A percentile compares a stretch with the other conserved stretches of the same genome.
phyloP scores from a whole-genome alignment of 1,140 invertebrate genomes.

The Artemia franciscana region DNA sequence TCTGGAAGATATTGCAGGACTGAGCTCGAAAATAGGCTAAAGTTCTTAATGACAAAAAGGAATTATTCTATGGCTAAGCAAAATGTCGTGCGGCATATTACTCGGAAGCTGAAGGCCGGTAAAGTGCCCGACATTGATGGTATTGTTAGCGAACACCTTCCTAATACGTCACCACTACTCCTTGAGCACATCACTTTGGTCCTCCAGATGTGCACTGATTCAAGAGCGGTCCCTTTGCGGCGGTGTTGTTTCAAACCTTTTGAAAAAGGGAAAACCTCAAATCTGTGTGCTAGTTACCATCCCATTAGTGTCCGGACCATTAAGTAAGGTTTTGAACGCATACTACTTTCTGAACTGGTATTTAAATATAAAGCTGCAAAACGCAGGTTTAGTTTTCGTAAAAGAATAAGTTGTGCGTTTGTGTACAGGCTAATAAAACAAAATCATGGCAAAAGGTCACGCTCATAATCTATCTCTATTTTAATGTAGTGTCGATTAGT shows the following conservation, averaged over 20 bases:
- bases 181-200: too few relatives aligned
- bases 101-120: not conserved
- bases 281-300: too few relatives aligned
- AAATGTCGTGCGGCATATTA: not conserved
- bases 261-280: not conserved
- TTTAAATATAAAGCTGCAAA: not conserved
- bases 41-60: not conserved
- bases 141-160: too few relatives aligned
- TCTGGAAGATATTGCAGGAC: too few relatives aligned
- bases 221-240: not conserved
- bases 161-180: too few relatives aligned
- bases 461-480: too few relatives aligned
- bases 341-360: not conserved
- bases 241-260: not conserved
- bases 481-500: too few relatives aligned
- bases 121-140: too few relatives aligned
- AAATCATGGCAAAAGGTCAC: too few relatives aligned
- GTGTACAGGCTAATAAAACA: too few relatives aligned
- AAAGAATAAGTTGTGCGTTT: too few relatives aligned
- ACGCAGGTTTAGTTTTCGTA: not conserved
- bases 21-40: not conserved
- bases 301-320: not conserved
- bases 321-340: not conserved
- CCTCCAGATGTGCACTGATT: too few relatives aligned
- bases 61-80: not conserved